Percentiles rank a stretch among this genome's conserved stretches.
These are phyloP conservation scores for Phyllotreta striolata DNA, from an alignment of 2,888 invertebrate genomes.

Conservation along the genomic window DNA sequence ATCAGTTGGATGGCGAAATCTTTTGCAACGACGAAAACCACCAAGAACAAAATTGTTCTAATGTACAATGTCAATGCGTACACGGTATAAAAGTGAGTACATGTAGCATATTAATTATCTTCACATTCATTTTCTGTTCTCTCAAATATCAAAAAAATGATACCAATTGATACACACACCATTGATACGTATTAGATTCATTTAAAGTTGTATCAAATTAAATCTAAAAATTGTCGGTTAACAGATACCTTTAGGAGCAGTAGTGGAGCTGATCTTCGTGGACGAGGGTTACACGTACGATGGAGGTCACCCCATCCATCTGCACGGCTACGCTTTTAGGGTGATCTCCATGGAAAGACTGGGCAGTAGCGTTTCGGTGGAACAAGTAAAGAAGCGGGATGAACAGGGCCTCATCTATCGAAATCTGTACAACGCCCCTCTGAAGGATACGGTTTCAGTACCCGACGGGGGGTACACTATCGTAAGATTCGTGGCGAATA, in stretches of 20 bases:
- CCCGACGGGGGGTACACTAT: slow-evolving; percentile 92
- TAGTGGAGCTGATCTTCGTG: slow-evolving; percentile 84
- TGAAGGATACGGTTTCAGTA: slow-evolving; percentile 90
- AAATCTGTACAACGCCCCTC: slow-evolving; percentile 76
- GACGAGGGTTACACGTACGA: slow-evolving; percentile 85
- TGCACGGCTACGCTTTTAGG: slow-evolving; percentile 86
- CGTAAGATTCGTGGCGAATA: slow-evolving; percentile 82
- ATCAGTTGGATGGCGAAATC: slow-evolving; percentile 68
- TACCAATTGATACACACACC: too few species aligned
- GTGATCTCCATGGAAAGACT: slow-evolving; percentile 82
- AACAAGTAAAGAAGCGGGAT: slow-evolving; percentile 73
- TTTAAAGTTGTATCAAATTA: too few species aligned
- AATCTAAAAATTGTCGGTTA: slow-evolving; percentile 9
- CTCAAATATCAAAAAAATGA: too few species aligned
- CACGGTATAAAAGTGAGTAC: slow-evolving; percentile 72
- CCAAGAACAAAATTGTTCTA: slow-evolving; percentile 64
- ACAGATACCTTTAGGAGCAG: slow-evolving; percentile 72
- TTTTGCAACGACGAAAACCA: slow-evolving; percentile 82
- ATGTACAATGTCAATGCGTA: slow-evolving; percentile 82
- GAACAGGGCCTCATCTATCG: slow-evolving; percentile 73
- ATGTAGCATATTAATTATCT: not conserved
- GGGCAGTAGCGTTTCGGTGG: slow-evolving; percentile 72
- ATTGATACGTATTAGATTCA: too few species aligned
- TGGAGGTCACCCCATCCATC: slow-evolving; percentile 88
- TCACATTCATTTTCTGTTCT: not conserved